These are phyloP conservation scores for Drosophila paracracens DNA, from an alignment of 2,888 invertebrate genomes.

Conservation along the genomic window DNA sequence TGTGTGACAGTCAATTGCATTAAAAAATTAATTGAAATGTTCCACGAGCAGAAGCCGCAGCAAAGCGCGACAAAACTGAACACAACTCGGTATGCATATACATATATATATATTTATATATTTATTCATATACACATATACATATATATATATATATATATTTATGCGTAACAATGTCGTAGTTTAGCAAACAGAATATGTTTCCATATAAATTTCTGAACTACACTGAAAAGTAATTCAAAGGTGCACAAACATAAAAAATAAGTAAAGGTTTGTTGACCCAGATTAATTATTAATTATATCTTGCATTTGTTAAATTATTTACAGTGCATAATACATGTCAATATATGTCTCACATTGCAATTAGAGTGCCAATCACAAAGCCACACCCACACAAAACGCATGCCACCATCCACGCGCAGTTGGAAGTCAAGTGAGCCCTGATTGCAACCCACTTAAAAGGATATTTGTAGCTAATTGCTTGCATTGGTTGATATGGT, in stretches of 20 bases:
- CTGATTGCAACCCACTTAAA: constrained; percentile 45
- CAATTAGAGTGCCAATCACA: constrained; percentile 20
- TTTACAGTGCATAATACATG: not conserved
- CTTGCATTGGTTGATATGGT: constrained; percentile 4
- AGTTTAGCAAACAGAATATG: not conserved
- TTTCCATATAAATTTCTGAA: not conserved
- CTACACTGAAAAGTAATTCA: not conserved
- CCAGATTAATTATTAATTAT: not conserved
- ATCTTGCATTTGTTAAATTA: not conserved
- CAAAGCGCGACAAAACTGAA: constrained; percentile 29
- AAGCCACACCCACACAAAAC: not conserved
- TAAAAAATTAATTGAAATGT: constrained; percentile 61
- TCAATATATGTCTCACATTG: constrained; percentile 17
- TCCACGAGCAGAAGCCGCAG: constrained; percentile 62
- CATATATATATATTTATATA: not conserved
- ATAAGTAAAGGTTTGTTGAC: not conserved
- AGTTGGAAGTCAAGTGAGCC: constrained; percentile 51
- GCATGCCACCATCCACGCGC: constrained; percentile 2
- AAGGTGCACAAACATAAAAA: not conserved
- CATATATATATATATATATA: not conserved
- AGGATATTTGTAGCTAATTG: constrained; percentile 55
- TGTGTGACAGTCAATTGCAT: constrained; percentile 47
- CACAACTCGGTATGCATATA: constrained; percentile 1
- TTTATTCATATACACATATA: not conserved
- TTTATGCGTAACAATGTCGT: not conserved